These are phyloP conservation scores for Podarcis cretensis DNA, from an alignment of 2,113 vertebrate species.

Conservation along the genomic window DNA sequence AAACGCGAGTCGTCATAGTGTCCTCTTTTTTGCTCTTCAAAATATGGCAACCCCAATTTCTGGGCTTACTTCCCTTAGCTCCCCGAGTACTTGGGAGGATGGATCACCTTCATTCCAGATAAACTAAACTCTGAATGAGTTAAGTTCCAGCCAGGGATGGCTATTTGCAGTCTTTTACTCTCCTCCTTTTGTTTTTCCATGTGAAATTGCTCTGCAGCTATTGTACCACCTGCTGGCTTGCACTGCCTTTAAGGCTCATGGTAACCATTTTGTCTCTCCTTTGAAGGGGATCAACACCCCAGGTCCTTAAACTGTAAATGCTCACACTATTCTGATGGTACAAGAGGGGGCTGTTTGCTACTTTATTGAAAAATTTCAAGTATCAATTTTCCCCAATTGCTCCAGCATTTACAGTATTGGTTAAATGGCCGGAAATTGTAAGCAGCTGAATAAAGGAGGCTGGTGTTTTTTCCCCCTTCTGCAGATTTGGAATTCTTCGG, in stretches of 20 bases:
- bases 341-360: constrained; percentile 56
- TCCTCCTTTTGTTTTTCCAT: not conserved
- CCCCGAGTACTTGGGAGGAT: not conserved
- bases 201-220: constrained; percentile 7
- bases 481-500: constrained; percentile 18
- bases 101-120: not conserved
- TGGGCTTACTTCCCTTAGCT: not conserved
- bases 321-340: constrained; percentile 44
- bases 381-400: constrained; percentile 55
- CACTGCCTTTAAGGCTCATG: constrained; percentile 41
- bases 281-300: constrained; percentile 36
- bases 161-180: not conserved
- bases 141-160: not conserved
- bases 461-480: constrained; percentile 39
- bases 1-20: too few relatives aligned
- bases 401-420: constrained; percentile 56
- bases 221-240: constrained; percentile 34
- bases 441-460: constrained; percentile 55
- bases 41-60: too few relatives aligned
- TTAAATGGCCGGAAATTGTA: constrained; percentile 58
- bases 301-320: constrained; percentile 52
- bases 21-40: too few relatives aligned
- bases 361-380: constrained; percentile 55
- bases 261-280: constrained; percentile 59
- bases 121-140: not conserved